phyloP scores from a whole-genome alignment of 92 coral and sea anemone genomes.

The Heliopora coerulea region DNA sequence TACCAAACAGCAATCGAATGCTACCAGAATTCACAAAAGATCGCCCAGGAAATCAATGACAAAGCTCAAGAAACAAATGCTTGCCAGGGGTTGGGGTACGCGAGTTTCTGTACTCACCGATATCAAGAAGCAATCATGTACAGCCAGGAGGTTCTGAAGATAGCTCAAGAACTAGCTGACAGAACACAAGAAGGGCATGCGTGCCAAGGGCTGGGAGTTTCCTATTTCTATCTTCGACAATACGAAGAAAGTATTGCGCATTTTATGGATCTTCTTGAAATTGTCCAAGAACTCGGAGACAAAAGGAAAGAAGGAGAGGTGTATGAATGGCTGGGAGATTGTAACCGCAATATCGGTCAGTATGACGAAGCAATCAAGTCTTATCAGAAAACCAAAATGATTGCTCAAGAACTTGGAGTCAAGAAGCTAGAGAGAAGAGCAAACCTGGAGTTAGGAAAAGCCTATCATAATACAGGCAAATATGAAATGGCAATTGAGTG shows the following conservation, averaged over 20 bases:
- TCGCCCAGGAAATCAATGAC: slow-evolving; percentile 32
- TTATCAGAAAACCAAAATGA: background rate
- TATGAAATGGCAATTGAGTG: background rate
- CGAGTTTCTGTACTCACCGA: background rate
- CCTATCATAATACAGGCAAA: background rate
- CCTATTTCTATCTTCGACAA: background rate
- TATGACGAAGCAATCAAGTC: background rate
- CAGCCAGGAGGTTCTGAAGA: slow-evolving; percentile 35
- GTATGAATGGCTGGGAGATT: background rate
- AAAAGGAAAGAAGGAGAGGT: background rate
- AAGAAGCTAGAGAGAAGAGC: background rate
- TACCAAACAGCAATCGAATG: slow-evolving; percentile 41
- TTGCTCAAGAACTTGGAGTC: background rate
- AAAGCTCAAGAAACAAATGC: slow-evolving; percentile 26
- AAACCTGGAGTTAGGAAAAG: background rate
- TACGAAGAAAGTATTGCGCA: background rate
- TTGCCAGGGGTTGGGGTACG: slow-evolving; percentile 24
- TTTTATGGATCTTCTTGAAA: slow-evolving; percentile 27
- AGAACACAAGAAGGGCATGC: slow-evolving; percentile 27
- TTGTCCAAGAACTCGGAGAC: slow-evolving; percentile 9
- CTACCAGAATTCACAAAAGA: slow-evolving; percentile 36
- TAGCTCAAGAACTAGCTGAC: slow-evolving; percentile 34
- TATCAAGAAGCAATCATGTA: slow-evolving; percentile 40
- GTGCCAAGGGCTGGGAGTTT: slow-evolving; percentile 23
- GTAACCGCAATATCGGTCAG: background rate